Evolutionary conservation across 2,113 vertebrate species (phyloP), one percentile per base, ranked within the genome.

Genomic region (Isurus oxyrinchus): DNA sequence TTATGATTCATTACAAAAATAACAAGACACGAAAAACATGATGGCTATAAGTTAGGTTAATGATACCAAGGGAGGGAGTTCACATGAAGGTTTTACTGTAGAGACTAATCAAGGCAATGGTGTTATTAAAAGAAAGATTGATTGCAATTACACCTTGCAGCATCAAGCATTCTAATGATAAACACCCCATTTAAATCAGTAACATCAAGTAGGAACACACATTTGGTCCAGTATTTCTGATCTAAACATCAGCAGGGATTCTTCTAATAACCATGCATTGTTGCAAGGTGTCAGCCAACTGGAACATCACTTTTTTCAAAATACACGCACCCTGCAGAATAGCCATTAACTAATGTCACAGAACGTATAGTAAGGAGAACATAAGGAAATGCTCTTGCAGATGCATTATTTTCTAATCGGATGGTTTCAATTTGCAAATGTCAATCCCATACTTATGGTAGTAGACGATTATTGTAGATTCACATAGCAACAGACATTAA

Each of bases 11-110:
- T 53, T 72, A 69, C 67, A 95, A 53, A 72, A 69, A 95, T 53
- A 95, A 95, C 91, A 72, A 69, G 66, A 72, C 72, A 95, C 11
- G 25, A 95, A 72, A 95, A 95, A 95, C 94, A 95, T 67, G 67
- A 72, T 49, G 44, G 67, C 94, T 95, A 55, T 95, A 72, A 40
- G 27, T 90, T 87, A 90, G 72, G 23, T 27, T 95, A 72, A 95
- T 31, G 40, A 72, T 72, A 53, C 40, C 66, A 35, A 55, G 25
- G 44, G 44, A 95, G 94, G 94, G 66, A 72, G 66, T 95, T 95
- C 66, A 49, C 14, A 19, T 55, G 94, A 35, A 55, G 19, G 63
- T 72, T 69, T 95, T 66, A 72, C 23, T 23, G 57, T 23, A 55
- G 40, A 72, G 94, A 10, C 25, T 95, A 72, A 95, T 53, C 66